phyloP scores from a whole-genome alignment of 2,113 vertebrate genomes.

The Malaclemys terrapin region DNA sequence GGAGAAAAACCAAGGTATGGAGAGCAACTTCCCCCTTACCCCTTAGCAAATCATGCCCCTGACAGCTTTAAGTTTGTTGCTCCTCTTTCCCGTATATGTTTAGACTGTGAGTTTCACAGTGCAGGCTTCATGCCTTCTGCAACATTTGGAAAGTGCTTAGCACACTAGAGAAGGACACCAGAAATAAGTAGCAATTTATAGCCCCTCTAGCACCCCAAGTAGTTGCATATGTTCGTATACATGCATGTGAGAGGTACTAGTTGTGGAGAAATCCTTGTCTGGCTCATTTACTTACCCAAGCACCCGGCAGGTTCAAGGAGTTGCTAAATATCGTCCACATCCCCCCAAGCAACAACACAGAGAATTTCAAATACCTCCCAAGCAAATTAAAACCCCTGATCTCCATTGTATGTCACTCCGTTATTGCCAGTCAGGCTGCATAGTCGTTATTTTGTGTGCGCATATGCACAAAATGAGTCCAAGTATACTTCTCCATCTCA shows the following conservation, averaged over 20 bases:
- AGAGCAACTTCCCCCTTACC: background rate
- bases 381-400: background rate
- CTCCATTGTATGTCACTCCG: background rate
- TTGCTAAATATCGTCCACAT: background rate
- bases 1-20: background rate
- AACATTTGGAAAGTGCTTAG: background rate
- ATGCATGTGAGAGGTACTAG: background rate
- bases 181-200: fast-evolving
- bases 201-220: background rate
- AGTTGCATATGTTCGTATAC: background rate
- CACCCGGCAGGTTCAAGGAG: too few relatives aligned
- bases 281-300: background rate
- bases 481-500: background rate
- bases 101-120: background rate
- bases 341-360: background rate
- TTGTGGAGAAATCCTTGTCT: background rate
- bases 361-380: background rate
- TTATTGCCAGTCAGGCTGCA: background rate
- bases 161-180: background rate
- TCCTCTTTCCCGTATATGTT: background rate
- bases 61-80: background rate
- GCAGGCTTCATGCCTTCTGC: fast-evolving
- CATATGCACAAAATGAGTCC: background rate
- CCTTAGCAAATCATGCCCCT: background rate
- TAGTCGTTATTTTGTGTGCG: background rate